Evolutionary conservation across 2,888 invertebrate genomes (phyloP), one percentile per base, ranked within the genome.

Genomic region (Hololepta plana): DNA sequence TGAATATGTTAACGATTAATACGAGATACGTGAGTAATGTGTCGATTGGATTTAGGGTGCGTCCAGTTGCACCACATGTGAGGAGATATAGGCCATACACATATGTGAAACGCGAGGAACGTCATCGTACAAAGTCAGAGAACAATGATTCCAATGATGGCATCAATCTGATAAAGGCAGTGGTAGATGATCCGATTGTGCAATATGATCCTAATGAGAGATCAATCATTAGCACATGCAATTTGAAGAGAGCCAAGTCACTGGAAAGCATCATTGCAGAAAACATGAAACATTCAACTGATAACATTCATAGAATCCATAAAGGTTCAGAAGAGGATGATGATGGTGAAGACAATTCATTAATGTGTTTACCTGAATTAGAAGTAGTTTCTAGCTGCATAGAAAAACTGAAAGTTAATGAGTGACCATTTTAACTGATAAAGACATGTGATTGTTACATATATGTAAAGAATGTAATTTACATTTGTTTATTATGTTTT

Each of bases 11-110:
- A 4, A 45, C 42, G 14, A 49, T 52, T 23, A 67, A 68, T 44
- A 63, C 66, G 27, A 59, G 65, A 34, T 68, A 65, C 44, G 67
- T 68, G 15, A 67, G 67, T 26, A 67, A 67, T 42, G 67, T 68
- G 29, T 65, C 67, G 10, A 64, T 68, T 35, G 67, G 67, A 4
- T 65, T 64, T 43, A 60, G 63, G 41, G 62, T 67, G 55, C 59
- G 61, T 39, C 51, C 62, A 35, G 48, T 59, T 19, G 49, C 61
- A 22, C 59, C 57, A 28, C 61, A 61, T 51, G 35, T 34, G 15
- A 41, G 41, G 14, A 57, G 68, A 43, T 60, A 64, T 35, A 66
- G 64, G 43, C 69, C 69, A 3, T 69, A 69, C 44, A 55, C 59
- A 23, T 41, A 64, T 36, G 62, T 64, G 22, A 59, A 60, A 27